Base-by-base conservation (phyloP, 2,888 invertebrate species). In the Stenurella melanura region DNA sequence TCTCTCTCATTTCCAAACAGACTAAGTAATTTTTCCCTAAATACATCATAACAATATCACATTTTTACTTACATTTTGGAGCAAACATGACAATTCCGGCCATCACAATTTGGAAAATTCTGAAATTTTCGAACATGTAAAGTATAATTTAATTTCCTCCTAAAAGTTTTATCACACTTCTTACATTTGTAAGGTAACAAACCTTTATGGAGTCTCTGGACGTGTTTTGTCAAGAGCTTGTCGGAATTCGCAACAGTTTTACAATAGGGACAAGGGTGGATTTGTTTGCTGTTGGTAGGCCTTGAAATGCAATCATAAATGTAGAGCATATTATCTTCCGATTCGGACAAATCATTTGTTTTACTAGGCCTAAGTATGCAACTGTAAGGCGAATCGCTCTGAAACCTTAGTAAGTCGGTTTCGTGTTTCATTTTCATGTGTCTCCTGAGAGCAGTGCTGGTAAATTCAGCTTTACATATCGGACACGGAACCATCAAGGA, bases 31-130 rank as follows among this genome's bases (percentile, higher is more conserved):
- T 26, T 26, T 26, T 26, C 4, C 21, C 21, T 4, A 26, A 26
- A 26, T n/a, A n/a, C n/a, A n/a, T n/a, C n/a, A n/a, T n/a, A 26
- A 26, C 21, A 26, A 4, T 4, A 3, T 26, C 57, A 17, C 6
- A 34, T 34, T 57, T 57, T 10, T 34, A 68, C 68, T 68, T 56
- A 68, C 68, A 26, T n/a, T 30, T 68, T 34, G 2, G n/a, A 21
- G 17, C 68, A 68, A 9, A 56, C 6, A 5, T 0, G 9, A 26
- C 68, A 68, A 17, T 57, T 57, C 10, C 3, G 15, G 0, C 17
- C n/a, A 11, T 42, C 12, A 17, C 57, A 57, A 17, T 12, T 50
- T 15, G 26, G 7, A 26, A 30, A 42, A n/a, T n/a, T 21, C 10
- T 57, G 19, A 56, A n/a, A 68, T 3, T 50, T 57, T 17, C 1